Conservation (phyloP, 2,797 vertebrate genomes). For the Perodicticus potto region DNA sequence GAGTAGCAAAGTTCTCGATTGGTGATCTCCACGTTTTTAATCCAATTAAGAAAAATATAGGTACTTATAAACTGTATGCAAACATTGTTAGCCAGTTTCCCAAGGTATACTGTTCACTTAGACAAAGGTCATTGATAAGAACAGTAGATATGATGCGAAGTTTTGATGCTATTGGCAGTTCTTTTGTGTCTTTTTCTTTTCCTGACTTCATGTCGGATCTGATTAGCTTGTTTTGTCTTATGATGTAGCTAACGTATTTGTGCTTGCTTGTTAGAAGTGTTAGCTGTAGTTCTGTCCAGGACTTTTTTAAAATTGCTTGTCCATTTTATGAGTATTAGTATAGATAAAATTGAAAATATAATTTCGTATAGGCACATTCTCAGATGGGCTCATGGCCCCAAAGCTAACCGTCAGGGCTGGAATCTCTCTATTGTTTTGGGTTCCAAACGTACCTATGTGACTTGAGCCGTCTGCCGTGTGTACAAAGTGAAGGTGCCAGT, state of each 20-base stretch:
- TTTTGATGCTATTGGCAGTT: neutral
- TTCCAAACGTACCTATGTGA: neutral
- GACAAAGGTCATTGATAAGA: neutral
- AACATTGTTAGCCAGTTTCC: constrained; percentile 15
- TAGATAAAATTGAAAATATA: constrained; percentile 18
- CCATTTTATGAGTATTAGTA: neutral
- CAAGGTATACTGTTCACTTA: neutral
- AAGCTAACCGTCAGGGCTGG: neutral
- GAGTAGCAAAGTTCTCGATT: neutral
- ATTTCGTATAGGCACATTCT: neutral
- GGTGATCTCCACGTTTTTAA: neutral
- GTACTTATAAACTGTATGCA: neutral
- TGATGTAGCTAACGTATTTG: neutral
- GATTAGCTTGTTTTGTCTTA: neutral
- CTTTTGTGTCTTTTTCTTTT: neutral
- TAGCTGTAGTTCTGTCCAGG: neutral
- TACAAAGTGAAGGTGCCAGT: neutral
- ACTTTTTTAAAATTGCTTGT: neutral
- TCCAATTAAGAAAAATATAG: neutral
- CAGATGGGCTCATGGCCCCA: neutral
- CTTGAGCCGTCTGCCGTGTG: neutral
- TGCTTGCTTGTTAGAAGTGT: neutral
- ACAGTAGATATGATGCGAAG: neutral
- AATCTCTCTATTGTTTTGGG: accelerated
- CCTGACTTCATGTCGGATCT: neutral